Evolutionary conservation across 2,113 vertebrate species (phyloP), one percentile per base, ranked within the genome.

Genomic region (Rhipidura dahli): DNA sequence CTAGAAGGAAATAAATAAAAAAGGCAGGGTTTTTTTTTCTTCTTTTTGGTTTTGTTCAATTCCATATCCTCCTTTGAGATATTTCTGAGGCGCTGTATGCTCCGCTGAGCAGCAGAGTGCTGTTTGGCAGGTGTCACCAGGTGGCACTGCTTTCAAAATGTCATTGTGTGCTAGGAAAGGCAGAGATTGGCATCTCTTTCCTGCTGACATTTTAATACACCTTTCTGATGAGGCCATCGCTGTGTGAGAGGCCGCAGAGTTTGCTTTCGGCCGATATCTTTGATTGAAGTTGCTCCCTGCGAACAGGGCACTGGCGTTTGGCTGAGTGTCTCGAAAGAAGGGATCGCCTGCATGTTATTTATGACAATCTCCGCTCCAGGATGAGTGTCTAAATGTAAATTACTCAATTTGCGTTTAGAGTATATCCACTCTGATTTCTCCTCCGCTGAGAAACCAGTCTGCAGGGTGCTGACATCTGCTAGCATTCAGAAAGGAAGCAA

Each of bases 71-170:
- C 24, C 50, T 92, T 42, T 89, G 80, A 90, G 83, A 56, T 81
- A 40, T 92, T 96, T 92, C 71, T 11, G 44, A 83, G 69, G 68
- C 4, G 7, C 42, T 11, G 26, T 33, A 89, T 1, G 50, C 89
- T 96, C 86, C 5, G 11, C 80, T 94, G 94, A 94, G 93, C 94
- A 95, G 76, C 6, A 1, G 61, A 66, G 86, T 82, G 83, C 81
- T 95, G 89, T 89, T 95, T 94, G 91, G 94, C 95, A 97, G 91
- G 93, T 96, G 95, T 96, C 95, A 97, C 95, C 96, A 95, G 94
- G 93, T 94, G 93, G 93, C 96, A 96, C 93, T 94, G 89, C 94
- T 94, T 96, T 92, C 95, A 92, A 96, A 97, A 95, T 94, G 93
- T 94, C 95, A 93, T 47, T 66, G 92, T 94, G 80, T 3, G 2